Evolutionary conservation across 2,888 invertebrate species (phyloP).

Genomic region (Melipona bicolor): DNA sequence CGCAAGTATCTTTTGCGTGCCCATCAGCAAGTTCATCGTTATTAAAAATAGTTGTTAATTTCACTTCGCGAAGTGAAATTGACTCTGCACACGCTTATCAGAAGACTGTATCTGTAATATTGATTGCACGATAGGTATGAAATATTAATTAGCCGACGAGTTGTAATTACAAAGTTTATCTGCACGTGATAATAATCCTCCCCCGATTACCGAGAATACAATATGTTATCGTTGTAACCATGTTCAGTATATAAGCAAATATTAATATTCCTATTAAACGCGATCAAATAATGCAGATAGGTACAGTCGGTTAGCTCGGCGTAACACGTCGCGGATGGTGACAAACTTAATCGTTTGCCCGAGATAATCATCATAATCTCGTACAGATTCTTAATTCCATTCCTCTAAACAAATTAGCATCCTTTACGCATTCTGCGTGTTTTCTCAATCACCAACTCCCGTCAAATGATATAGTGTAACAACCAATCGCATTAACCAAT

Average conservation of each 20-base stretch:
- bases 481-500: slow-evolving; percentile 37
- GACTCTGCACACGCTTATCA: too few species aligned
- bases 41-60: too few species aligned
- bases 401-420: slow-evolving; percentile 19
- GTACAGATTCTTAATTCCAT: slow-evolving; percentile 21
- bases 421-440: not conserved
- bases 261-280: slow-evolving; percentile 26
- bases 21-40: not conserved
- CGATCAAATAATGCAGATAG: slow-evolving; percentile 22
- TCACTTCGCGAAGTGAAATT: too few species aligned
- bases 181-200: not conserved
- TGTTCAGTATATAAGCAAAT: not conserved
- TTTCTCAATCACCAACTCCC: not conserved
- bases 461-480: not conserved
- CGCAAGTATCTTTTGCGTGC: not conserved
- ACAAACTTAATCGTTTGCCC: not conserved
- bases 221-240: slow-evolving; percentile 4
- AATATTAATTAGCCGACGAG: slow-evolving; percentile 21
- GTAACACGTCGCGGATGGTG: not conserved
- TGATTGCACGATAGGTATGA: not conserved
- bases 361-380: slow-evolving; percentile 22
- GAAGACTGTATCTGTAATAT: not conserved
- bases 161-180: not conserved
- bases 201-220: slow-evolving; percentile 9
- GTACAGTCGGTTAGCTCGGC: not conserved